Evolutionary conservation across 2,113 vertebrate genomes (phyloP).

Genomic region (Bufo gargarizans): DNA sequence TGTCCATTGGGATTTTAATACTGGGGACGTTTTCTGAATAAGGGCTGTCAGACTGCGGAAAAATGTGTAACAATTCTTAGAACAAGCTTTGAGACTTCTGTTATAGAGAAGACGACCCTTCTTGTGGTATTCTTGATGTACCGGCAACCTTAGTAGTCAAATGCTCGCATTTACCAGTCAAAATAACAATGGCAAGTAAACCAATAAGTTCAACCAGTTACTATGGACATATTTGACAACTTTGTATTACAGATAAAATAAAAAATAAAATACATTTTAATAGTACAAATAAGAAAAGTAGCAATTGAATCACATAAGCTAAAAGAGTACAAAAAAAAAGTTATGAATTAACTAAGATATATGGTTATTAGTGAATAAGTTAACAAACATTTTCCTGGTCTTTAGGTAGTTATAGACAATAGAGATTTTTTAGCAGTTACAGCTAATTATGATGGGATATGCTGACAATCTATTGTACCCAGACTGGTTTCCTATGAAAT

Average conservation of each 20-base stretch:
- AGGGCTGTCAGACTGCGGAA: slow-evolving; percentile 95
- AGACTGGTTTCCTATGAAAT: too few relatives aligned
- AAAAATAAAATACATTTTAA: not conserved
- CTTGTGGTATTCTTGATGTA: not conserved
- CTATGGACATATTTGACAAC: not conserved
- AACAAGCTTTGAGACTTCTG: slow-evolving; percentile 57
- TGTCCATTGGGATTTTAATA: slow-evolving; percentile 99
- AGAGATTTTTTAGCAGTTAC: too few relatives aligned
- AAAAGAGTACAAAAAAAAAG: too few relatives aligned
- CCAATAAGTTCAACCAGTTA: not conserved
- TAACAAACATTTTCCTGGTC: too few relatives aligned
- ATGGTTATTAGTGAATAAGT: too few relatives aligned
- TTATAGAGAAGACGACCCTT: not conserved
- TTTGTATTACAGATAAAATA: not conserved
- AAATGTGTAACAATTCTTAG: slow-evolving; percentile 78
- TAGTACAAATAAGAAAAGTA: not conserved
- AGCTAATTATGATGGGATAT: too few relatives aligned
- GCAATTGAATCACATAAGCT: not conserved
- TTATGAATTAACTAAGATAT: too few relatives aligned
- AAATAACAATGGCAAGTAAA: not conserved
- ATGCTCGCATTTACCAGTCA: not conserved
- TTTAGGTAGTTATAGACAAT: too few relatives aligned
- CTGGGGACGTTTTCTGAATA: slow-evolving; percentile 95
- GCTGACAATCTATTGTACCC: too few relatives aligned
- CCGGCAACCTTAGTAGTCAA: not conserved